A percentile compares a stretch with the other conserved stretches of the same genome.
phyloP scores from a whole-genome alignment of 1,140 invertebrate genomes.

The Propsilocerus akamusi region DNA sequence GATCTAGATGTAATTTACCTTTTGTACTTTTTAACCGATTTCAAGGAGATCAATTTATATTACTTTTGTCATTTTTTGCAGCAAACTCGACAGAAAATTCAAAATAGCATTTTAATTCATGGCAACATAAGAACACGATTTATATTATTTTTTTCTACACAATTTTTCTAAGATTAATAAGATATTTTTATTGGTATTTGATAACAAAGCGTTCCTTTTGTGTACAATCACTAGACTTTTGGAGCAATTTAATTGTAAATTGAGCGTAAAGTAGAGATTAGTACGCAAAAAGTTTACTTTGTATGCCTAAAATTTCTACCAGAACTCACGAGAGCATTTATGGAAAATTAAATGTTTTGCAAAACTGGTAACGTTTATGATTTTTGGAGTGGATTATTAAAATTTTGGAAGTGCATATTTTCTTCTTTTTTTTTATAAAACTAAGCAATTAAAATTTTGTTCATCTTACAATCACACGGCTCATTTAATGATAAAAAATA shows the following conservation, averaged over 20 bases:
- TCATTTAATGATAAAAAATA: no score
- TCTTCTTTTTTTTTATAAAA: no score
- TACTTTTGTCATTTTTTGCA: no score
- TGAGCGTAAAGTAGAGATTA: not conserved
- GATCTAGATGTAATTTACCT: not conserved
- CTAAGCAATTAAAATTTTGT: no score
- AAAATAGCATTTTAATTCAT: not conserved
- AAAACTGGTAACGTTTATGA: no score
- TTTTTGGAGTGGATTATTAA: no score
- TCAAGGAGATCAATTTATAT: not conserved
- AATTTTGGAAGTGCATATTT: no score
- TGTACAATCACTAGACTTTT: not conserved
- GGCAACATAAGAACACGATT: conserved; percentile 2
- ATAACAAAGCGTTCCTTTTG: not conserved
- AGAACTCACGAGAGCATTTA: not conserved
- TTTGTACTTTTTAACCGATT: not conserved
- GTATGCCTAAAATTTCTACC: not conserved
- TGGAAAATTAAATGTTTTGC: no score
- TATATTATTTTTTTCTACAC: no score
- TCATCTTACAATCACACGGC: no score
- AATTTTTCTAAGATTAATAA: not conserved
- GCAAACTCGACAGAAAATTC: not conserved
- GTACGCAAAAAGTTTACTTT: no score
- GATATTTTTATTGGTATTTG: not conserved
- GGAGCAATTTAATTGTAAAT: not conserved